These are phyloP conservation scores for Xiphorhynchus elegans DNA, from an alignment of 2,113 vertebrate genomes.

Conservation along the genomic window DNA sequence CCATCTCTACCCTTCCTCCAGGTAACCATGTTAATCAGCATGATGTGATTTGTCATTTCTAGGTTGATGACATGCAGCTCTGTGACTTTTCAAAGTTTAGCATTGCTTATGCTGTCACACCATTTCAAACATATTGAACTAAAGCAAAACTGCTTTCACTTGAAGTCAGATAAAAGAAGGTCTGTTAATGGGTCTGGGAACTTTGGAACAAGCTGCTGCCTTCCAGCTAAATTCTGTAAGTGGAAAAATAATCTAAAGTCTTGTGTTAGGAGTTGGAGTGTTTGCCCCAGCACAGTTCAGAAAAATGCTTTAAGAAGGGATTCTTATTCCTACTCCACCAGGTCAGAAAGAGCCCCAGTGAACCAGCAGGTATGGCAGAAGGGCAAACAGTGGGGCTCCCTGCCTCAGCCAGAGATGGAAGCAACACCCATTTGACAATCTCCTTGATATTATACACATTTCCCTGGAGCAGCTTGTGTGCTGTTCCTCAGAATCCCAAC, in stretches of 20 bases:
- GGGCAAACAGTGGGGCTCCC: rapidly evolving
- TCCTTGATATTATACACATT: rapidly evolving
- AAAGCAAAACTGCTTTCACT: conserved; percentile 9
- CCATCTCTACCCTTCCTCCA: neutral
- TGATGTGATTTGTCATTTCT: conserved; percentile 32
- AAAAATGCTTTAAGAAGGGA: neutral
- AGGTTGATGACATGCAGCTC: neutral
- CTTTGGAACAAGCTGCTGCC: neutral
- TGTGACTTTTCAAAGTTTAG: conserved; percentile 2
- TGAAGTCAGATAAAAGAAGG: neutral
- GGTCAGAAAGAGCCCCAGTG: neutral
- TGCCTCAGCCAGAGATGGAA: neutral
- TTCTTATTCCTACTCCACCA: neutral
- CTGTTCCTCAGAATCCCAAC: neutral
- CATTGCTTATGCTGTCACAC: neutral
- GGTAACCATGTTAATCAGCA: neutral
- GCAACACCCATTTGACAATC: neutral
- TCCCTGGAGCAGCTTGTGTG: neutral
- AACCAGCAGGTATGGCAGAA: neutral
- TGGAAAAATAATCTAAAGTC: neutral
- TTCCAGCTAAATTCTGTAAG: neutral
- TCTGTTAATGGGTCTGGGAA: neutral
- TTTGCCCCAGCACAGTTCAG: neutral
- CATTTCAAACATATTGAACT: neutral
- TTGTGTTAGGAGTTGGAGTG: neutral